phyloP scores from a whole-genome alignment of 2,797 vertebrate species.

The Scyliorhinus canicula region DNA sequence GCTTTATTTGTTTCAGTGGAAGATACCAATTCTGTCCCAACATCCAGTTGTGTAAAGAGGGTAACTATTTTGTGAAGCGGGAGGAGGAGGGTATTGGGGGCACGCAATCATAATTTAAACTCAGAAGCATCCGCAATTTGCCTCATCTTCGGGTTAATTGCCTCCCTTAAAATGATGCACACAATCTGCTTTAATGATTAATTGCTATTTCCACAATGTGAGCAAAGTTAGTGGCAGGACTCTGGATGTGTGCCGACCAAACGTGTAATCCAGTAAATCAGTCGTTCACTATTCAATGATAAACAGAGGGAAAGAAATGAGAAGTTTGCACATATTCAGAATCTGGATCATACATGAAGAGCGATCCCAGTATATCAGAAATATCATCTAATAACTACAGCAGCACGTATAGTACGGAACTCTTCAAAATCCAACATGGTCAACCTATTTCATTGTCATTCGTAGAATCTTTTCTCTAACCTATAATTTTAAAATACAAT shows the following conservation, averaged over 20 bases:
- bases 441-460: background rate
- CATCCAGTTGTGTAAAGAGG: background rate
- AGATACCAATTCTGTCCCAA: background rate
- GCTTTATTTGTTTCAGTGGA: background rate
- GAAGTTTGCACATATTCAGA: background rate
- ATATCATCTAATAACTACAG: background rate
- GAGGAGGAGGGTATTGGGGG: background rate
- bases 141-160: background rate
- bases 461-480: background rate
- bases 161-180: background rate
- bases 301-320: background rate
- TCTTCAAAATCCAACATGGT: background rate
- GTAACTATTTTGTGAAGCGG: background rate
- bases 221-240: background rate
- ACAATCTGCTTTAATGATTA: background rate
- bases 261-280: background rate
- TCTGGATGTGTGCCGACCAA: background rate
- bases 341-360: background rate
- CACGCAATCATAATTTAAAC: background rate
- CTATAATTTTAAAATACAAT: background rate
- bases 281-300: background rate
- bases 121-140: background rate
- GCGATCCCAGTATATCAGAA: background rate
- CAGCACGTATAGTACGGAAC: background rate
- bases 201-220: background rate